A percentile compares a stretch with the other conserved stretches of the same genome.
Conservation (phyloP, 2,797 vertebrate genomes). For the Sciurus vulgaris region DNA sequence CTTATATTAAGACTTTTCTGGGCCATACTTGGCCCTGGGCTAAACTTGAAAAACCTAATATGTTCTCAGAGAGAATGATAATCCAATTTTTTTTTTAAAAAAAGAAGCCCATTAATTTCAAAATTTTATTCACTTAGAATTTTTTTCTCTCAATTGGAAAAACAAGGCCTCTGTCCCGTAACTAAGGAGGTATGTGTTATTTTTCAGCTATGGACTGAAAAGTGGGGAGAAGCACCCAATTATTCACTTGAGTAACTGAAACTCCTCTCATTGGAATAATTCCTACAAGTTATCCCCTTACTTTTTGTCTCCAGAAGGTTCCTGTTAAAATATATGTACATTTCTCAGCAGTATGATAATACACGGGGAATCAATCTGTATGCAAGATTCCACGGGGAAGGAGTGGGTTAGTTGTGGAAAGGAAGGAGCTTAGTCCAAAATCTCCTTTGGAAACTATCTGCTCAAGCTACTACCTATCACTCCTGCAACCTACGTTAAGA, state of each 20-base stretch:
- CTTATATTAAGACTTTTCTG: constrained; percentile 15
- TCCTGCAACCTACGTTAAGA: not conserved
- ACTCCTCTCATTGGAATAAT: not conserved
- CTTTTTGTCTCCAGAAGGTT: not conserved
- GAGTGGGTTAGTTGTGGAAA: not conserved
- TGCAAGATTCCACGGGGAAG: not conserved
- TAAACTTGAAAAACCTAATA: constrained; percentile 38
- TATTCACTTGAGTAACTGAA: not conserved
- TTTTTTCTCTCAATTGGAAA: not conserved
- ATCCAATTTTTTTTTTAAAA: not conserved
- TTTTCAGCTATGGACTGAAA: not conserved
- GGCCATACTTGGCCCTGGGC: not conserved
- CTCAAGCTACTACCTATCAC: not conserved
- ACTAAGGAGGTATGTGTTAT: not conserved
- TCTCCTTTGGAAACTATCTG: not conserved
- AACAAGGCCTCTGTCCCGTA: not conserved
- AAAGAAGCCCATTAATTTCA: not conserved
- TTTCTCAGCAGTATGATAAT: not conserved
- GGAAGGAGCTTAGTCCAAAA: not conserved
- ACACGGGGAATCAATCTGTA: not conserved
- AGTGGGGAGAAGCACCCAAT: not conserved
- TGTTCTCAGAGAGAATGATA: constrained; percentile 10
- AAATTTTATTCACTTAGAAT: constrained; percentile 12
- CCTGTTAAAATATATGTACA: not conserved
- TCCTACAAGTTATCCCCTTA: not conserved